Conservation (phyloP, 2,113 vertebrate species). For the Campylorhamphus procurvoides region DNA sequence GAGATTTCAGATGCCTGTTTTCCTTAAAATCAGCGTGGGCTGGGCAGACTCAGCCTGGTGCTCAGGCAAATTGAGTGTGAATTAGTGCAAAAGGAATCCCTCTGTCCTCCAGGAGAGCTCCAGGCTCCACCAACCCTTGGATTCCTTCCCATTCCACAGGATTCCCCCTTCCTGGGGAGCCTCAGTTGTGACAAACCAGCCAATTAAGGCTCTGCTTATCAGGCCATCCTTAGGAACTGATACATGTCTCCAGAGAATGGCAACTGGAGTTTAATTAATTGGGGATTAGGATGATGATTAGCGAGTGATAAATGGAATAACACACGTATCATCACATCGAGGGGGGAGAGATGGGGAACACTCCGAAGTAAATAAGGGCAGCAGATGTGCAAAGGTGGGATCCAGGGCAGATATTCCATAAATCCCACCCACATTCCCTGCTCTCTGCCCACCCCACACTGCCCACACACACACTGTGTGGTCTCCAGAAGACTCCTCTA, state of each 20-base stretch:
- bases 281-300: not conserved
- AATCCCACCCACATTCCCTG: not conserved
- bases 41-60: not conserved
- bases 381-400: not conserved
- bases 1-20: not conserved
- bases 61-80: not conserved
- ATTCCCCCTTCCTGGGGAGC: not conserved
- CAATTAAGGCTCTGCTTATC: not conserved
- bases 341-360: not conserved
- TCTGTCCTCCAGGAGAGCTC: not conserved
- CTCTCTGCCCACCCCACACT: not conserved
- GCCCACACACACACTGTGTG: not conserved
- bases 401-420: not conserved
- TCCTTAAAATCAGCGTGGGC: not conserved
- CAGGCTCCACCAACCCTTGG: not conserved
- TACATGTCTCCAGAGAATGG: not conserved
- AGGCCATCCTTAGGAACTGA: not conserved
- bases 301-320: not conserved
- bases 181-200: not conserved
- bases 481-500: not conserved
- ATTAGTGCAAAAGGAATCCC: not conserved
- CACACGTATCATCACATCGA: not conserved
- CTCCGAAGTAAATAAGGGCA: rapidly evolving
- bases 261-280: not conserved
- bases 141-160: not conserved